Percentiles rank a stretch among this genome's conserved stretches.
phyloP scores from a whole-genome alignment of 2,888 invertebrate species.

The Uloborus plumipes region DNA sequence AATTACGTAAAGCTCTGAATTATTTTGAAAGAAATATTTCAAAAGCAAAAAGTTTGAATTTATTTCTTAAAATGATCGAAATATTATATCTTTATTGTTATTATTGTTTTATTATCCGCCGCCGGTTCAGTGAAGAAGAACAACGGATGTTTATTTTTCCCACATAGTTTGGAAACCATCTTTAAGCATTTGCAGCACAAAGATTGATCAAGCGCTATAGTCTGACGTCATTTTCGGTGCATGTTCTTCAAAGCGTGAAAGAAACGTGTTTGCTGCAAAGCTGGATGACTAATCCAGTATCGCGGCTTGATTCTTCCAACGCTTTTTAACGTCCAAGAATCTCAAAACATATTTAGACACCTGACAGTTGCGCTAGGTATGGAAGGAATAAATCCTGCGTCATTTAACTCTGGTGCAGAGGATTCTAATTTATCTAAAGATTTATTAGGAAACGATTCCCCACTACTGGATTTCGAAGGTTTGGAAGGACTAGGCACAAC shows the following conservation, averaged over 20 bases:
- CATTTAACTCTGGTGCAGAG: slow-evolving; percentile 30
- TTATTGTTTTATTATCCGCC: too few species aligned
- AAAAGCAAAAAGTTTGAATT: too few species aligned
- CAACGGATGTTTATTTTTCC: slow-evolving; percentile 14
- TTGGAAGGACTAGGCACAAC: slow-evolving; percentile 50
- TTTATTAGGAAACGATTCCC: slow-evolving; percentile 43
- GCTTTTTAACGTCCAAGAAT: too few species aligned
- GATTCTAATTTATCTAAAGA: slow-evolving; percentile 33
- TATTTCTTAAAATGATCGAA: too few species aligned
- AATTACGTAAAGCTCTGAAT: too few species aligned
- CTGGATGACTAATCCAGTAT: slow-evolving; percentile 58
- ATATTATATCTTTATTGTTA: too few species aligned
- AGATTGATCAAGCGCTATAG: slow-evolving; percentile 52
- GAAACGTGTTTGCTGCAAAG: slow-evolving; percentile 61
- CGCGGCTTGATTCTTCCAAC: slow-evolving; percentile 15
- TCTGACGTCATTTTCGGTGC: slow-evolving; percentile 50
- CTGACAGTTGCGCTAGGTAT: slow-evolving; percentile 7
- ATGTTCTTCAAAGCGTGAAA: slow-evolving; percentile 59
- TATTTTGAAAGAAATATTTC: too few species aligned
- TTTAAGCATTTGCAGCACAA: slow-evolving; percentile 20
- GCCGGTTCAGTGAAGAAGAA: slow-evolving; percentile 34
- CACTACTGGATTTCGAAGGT: slow-evolving; percentile 53
- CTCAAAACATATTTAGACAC: not conserved
- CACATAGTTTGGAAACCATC: slow-evolving; percentile 36
- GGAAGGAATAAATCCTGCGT: slow-evolving; percentile 54